Base-by-base conservation (phyloP, 1,140 invertebrate genomes). In the Eulimnadia texana region DNA sequence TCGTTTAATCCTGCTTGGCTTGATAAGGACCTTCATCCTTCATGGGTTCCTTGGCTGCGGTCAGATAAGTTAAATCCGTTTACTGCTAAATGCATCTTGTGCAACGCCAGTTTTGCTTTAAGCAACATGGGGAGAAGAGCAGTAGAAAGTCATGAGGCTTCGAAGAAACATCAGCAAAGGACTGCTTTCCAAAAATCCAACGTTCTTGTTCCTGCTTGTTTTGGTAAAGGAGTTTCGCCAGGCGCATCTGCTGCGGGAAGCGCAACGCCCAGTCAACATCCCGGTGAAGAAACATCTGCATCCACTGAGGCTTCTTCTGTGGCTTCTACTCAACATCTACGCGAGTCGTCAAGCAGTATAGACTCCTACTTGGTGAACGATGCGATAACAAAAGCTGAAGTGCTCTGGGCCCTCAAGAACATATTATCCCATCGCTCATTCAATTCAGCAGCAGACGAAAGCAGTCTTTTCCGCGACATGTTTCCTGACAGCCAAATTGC, bases 401-500 rank as follows among this genome's bases (percentile, higher is more conserved):
- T 42, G 6, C 33, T 42, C 16, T 42, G 16, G 33, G 33, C 33
- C 33, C 33, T 42, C 6, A 42, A 42, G 33, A 42, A 42, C 16
- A 16, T 42, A 9, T 9, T 16, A 42, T 6, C 33, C 33, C 33
- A 42, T 16, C 33, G 33, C 33, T 42, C 33, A 6, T 42, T 42
- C 16, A 42, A 42, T 42, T 42, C 33, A 42, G 33, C 33, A 6
- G 6, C 24, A 33, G 54, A 56, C 13, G 54, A 56, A 22, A 28
- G 13, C 9, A 16, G 29, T 22, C 25, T 25, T 28, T 56, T 56
- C 19, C 2, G 24, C 6, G 22, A 25, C 6, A 56, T 56, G 54
- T 56, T 56, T 19, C 54, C 54, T 56, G 54, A 56, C 33, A 28
- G 23, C 19, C 24, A 28, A 28, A 56, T 56, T 28, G 24, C 54